Evolutionary conservation across 2,113 vertebrate genomes (phyloP), one percentile per base, ranked within the genome.

Genomic region (Circaetus gallicus): DNA sequence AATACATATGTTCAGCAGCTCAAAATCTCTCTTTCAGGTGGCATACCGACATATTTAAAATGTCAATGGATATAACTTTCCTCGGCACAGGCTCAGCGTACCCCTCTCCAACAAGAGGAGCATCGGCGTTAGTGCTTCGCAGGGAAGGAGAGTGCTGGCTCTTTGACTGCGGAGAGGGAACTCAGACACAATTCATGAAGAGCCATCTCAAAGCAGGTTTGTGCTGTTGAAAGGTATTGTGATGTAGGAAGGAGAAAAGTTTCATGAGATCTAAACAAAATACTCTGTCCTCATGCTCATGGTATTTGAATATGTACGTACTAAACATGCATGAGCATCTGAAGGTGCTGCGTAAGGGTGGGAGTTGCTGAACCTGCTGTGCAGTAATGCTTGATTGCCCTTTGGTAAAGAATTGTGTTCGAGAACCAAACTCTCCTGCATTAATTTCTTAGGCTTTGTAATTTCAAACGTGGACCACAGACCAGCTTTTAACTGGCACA

Each of bases 81-180:
- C 98, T 99, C 18, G 99, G 99, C 50, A 99, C 99, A 1, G 99
- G 99, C 8, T 98, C 99, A 0, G 99, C 99, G 0, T 99, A 99
- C 59, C 99, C 99, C 7, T 98, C 98, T 1, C 99, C 99, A 3
- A 96, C 97, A 3, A 97, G 99, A 58, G 99, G 99, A 1, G 98
- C 99, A 1, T 98, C 99, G 5, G 99, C 99, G 0, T 80, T 99
- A 28, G 99, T 98, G 69, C 97, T 99, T n/a, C 98, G 99, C 47
- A 93, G 97, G 21, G 98, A 99, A 21, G 99, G 99, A 14, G 98
- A 99, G 12, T 99, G 98, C 83, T 99, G 99, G 99, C 98, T 99
- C 52, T 99, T 99, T n/a, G 99, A 99, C 97, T 99, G 99, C 63
- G 99, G 99, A 3, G 99, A 99, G 59, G 99, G 99, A 2, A 99